Evolutionary conservation across 2,888 invertebrate species (phyloP).

Genomic region (Drosophila pseudotalamancana): DNA sequence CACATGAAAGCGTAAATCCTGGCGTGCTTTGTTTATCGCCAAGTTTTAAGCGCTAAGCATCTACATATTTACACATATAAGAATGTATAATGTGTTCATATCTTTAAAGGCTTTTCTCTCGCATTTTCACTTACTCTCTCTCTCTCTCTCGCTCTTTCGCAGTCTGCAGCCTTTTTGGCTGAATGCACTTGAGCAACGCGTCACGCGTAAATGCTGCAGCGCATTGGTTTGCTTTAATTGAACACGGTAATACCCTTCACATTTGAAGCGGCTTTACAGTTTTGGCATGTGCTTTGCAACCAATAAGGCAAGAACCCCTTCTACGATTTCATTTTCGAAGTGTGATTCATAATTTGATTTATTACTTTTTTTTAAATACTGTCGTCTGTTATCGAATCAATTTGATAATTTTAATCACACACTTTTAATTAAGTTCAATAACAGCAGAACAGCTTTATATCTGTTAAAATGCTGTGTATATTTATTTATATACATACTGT

Average conservation of each 20-base stretch:
- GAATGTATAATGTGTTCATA: not conserved
- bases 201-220: constrained; percentile 50
- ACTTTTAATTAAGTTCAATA: not conserved
- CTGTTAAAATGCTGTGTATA: too few species aligned
- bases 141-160: not conserved
- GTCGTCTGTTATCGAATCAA: not conserved
- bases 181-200: constrained; percentile 34
- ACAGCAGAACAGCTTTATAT: too few species aligned
- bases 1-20: constrained; percentile 34
- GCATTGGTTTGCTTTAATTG: constrained; percentile 31
- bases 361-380: not conserved
- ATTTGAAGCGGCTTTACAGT: not conserved
- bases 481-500: not conserved
- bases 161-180: constrained; percentile 29
- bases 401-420: not conserved
- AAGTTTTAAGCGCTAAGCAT: not conserved
- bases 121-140: not conserved
- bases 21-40: constrained; percentile 38
- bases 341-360: constrained; percentile 21
- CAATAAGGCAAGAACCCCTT: too few species aligned
- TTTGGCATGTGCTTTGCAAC: constrained; percentile 2
- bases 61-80: not conserved
- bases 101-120: not conserved
- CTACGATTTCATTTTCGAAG: too few species aligned
- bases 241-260: constrained; percentile 36